These are phyloP conservation scores for Ariolimax columbianus DNA, from an alignment of 2,888 invertebrate genomes.

Conservation along the genomic window DNA sequence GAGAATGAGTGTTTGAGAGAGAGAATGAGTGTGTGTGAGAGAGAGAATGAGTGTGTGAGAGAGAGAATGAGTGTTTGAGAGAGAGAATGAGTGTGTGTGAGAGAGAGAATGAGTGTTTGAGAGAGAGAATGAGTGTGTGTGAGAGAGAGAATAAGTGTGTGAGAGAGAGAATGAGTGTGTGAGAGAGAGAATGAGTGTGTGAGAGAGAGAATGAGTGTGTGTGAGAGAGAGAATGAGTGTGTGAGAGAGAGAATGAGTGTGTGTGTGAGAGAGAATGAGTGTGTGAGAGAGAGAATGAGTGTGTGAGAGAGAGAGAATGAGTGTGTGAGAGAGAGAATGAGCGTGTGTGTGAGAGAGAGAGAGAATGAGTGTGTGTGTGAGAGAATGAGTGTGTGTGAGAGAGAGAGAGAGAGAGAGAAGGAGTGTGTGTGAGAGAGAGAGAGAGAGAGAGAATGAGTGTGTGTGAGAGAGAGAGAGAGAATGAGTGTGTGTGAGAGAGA, in stretches of 20 bases:
- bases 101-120: neutral
- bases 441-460: neutral
- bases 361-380: neutral
- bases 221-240: conserved; percentile 15
- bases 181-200: conserved; percentile 1
- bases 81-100: neutral
- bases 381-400: no score
- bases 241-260: no score
- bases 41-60: neutral
- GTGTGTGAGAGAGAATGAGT: no score
- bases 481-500: no score
- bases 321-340: neutral
- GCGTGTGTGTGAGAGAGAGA: neutral
- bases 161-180: conserved; percentile 18
- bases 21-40: neutral
- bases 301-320: no score
- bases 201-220: conserved; percentile 42
- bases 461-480: neutral
- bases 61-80: neutral
- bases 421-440: neutral
- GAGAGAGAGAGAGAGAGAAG: no score
- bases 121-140: neutral
- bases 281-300: no score
- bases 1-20: no score
- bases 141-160: neutral